Evolutionary conservation across 2,888 invertebrate species (phyloP).

Genomic region (Lasioglossum figueresi): DNA sequence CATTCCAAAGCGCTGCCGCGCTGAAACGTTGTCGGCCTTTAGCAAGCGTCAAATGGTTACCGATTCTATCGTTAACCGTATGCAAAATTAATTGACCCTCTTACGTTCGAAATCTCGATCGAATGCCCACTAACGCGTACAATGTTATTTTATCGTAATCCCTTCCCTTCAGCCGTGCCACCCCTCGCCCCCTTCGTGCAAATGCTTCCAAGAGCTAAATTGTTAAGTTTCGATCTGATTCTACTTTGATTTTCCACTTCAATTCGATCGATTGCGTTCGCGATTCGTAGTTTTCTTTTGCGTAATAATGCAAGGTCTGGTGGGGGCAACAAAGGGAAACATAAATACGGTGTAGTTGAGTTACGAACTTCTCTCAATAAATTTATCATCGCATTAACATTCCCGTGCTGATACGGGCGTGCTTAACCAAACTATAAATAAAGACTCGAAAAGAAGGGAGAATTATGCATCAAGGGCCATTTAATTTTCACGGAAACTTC

Average conservation of each 20-base stretch:
- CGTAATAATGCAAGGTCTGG: neutral
- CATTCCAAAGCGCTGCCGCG: conserved; percentile 39
- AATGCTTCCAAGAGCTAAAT: neutral
- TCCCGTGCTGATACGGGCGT: conserved; percentile 28
- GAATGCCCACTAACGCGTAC: neutral
- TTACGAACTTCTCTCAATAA: conserved; percentile 35
- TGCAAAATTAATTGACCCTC: neutral
- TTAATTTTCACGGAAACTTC: conserved; percentile 48
- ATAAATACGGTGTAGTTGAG: neutral
- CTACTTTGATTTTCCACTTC: neutral
- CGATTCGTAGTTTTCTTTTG: neutral
- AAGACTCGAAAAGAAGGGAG: conserved; percentile 38
- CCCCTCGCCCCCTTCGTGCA: neutral
- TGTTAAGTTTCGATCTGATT: neutral
- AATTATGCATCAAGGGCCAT: conserved; percentile 50
- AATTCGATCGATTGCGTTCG: neutral
- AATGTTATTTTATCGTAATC: neutral
- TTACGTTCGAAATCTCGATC: neutral
- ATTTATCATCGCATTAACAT: conserved; percentile 56
- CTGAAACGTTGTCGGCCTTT: conserved; percentile 9
- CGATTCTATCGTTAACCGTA: neutral
- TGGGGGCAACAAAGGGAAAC: neutral
- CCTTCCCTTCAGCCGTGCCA: neutral
- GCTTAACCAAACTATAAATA: conserved; percentile 50
- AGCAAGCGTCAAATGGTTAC: neutral